phyloP scores from a whole-genome alignment of 1,140 invertebrate species.

The Parasteatoda tepidariorum region DNA sequence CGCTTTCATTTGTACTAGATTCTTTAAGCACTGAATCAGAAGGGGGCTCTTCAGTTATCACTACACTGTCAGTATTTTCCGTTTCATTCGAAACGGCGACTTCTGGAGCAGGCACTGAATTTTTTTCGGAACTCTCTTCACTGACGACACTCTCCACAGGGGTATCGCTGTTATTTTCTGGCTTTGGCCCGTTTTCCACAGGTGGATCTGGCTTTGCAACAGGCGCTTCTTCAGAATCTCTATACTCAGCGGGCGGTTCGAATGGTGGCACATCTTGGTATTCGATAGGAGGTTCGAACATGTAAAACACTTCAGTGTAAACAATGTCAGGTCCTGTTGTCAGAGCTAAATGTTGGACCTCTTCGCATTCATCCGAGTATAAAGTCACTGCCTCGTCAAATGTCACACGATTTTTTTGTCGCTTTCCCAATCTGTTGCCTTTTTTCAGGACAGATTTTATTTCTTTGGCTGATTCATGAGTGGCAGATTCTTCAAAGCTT shows the following conservation, averaged over 20 bases:
- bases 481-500: constrained; percentile 9
- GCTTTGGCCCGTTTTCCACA: neutral
- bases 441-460: constrained; percentile 57
- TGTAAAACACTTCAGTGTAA: constrained; percentile 21
- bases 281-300: constrained; percentile 59
- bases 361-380: constrained; percentile 48
- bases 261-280: constrained; percentile 56
- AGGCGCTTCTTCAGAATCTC: constrained; percentile 8
- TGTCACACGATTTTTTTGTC: constrained; percentile 29
- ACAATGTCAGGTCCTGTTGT: constrained; percentile 40
- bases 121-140: neutral
- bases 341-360: constrained; percentile 17
- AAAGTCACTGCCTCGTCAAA: constrained; percentile 56
- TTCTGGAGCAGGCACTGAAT: neutral
- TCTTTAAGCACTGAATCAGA: neutral
- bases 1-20: constrained; percentile 32
- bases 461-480: neutral
- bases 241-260: constrained; percentile 58
- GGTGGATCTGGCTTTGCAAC: neutral
- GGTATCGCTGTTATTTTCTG: neutral
- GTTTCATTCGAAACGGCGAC: constrained; percentile 8
- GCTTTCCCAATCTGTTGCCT: neutral
- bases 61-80: constrained; percentile 12
- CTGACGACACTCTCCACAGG: neutral
- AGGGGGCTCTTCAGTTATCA: neutral